phyloP scores from a whole-genome alignment of 2,797 vertebrate species.

The Dallia pectoralis region DNA sequence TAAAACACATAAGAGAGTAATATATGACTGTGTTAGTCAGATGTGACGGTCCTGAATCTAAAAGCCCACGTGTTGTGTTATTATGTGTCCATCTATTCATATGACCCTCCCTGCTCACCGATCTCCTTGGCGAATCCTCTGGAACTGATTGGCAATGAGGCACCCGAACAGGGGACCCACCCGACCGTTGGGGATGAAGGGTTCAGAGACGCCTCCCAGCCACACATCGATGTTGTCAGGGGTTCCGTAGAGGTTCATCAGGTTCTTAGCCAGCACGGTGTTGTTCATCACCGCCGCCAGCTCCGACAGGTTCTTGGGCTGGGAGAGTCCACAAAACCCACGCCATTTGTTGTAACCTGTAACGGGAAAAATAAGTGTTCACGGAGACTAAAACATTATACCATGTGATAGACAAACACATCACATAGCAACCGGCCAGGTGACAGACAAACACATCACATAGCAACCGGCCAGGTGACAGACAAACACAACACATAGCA shows the following conservation, averaged over 20 bases:
- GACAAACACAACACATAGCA: too few relatives aligned
- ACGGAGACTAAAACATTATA: not conserved
- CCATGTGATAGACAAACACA: too few relatives aligned
- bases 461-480: too few relatives aligned
- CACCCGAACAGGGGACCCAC: slow-evolving; percentile 86
- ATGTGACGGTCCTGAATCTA: not conserved
- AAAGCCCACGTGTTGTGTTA: not conserved
- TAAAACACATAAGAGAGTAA: slow-evolving; percentile 52
- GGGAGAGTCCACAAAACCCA: slow-evolving; percentile 79
- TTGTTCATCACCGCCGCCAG: slow-evolving; percentile 73
- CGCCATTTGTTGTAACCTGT: slow-evolving; percentile 88
- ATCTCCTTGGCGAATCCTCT: slow-evolving; percentile 80
- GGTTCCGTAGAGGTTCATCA: slow-evolving; percentile 78
- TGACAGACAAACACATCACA: too few relatives aligned
- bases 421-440: too few relatives aligned
- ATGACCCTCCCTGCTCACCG: slow-evolving; percentile 60
- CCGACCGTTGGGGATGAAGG: slow-evolving; percentile 73
- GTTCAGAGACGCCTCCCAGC: slow-evolving; percentile 81
- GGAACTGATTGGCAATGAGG: slow-evolving; percentile 82
- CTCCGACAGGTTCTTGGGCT: slow-evolving; percentile 63
- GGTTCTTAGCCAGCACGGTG: slow-evolving; percentile 55
- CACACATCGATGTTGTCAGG: slow-evolving; percentile 85
- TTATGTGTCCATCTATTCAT: not conserved
- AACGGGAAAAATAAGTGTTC: not conserved
- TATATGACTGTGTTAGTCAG: not conserved